Evolutionary conservation across 2,797 vertebrate genomes (phyloP), one percentile per base, ranked within the genome.

Genomic region (Crotalus adamanteus): DNA sequence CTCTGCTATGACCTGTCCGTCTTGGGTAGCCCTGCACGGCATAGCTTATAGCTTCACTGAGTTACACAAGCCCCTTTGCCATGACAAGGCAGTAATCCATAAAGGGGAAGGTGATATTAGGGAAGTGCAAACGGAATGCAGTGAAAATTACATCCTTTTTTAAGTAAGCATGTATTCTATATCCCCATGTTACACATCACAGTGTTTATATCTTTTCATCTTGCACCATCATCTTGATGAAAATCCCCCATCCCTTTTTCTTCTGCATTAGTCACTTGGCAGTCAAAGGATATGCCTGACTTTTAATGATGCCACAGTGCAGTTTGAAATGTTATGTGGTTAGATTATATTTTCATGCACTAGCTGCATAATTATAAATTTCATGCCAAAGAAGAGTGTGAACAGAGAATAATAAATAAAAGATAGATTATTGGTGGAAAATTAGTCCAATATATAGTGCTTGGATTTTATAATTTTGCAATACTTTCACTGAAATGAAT

Each of bases 401-500:
- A 57, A 91, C 3, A 90, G 28, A 53, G 37, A n/a, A 6, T 78
- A 37, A 78, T 78, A 42, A 78, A 12, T 28, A 2, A 8, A 1
- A 0, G 57, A 53, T 8, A 92, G 92, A 92, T 88, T 1, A 1
- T n/a, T 57, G n/a, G 86, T 90, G 51, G 63, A 69, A 87, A 4
- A 87, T 60, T 85, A 18, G 92, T 86, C 89, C 51, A 94, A 73
- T 2, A 25, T 4, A 69, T 59, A 6, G 61, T 51, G 83, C 37
- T 91, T 26, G 42, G 92, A 56, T 83, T 16, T 31, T 61, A 47
- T 65, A 22, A 89, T 93, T 91, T 90, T n/a, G 85, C 78, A 28
- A 0, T 65, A 9, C 8, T 90, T 92, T 73, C 2, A 51, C 65
- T 69, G 83, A 88, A 11, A 11, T 47, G 57, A 92, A 4, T 47